Conservation (phyloP, 2,113 vertebrate species). For the Silurus meridionalis region DNA sequence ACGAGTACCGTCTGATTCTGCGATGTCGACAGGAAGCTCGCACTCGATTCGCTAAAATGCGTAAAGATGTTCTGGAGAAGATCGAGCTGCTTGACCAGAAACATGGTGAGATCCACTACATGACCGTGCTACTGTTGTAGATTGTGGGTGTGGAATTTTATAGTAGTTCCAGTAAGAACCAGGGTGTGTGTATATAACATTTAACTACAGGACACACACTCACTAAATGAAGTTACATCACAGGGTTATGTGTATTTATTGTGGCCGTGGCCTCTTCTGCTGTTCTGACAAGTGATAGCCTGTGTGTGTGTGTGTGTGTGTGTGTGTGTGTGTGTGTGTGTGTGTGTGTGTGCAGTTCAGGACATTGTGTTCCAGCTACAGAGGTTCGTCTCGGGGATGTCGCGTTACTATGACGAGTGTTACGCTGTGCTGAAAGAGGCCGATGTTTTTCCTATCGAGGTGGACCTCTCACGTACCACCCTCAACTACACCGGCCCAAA, state of each 20-base stretch:
- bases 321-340: neutral
- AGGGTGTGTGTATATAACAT: neutral
- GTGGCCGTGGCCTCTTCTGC: neutral
- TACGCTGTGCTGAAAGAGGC: constrained; percentile 89
- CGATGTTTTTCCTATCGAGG: constrained; percentile 97
- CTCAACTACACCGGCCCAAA: constrained; percentile 86
- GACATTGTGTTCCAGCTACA: constrained; percentile 99
- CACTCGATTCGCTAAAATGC: constrained; percentile 93
- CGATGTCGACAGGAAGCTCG: constrained; percentile 96
- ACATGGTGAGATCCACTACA: constrained; percentile 76
- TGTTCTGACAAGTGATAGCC: neutral
- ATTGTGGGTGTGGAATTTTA: neutral
- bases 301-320: neutral
- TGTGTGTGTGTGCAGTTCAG: constrained; percentile 76
- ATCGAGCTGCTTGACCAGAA: constrained; percentile 98
- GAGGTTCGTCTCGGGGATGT: constrained; percentile 96
- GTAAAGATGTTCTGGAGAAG: constrained; percentile 97
- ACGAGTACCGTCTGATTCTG: constrained; percentile 92
- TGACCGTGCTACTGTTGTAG: neutral
- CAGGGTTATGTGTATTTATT: neutral
- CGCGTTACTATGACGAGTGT: constrained; percentile 93
- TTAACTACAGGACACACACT: too few species aligned
- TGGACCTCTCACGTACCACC: constrained; percentile 93
- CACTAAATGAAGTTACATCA: neutral
- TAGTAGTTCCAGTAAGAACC: neutral